Evolutionary conservation across 2,888 invertebrate genomes (phyloP).

Genomic region (Stenichneumon culpator): DNA sequence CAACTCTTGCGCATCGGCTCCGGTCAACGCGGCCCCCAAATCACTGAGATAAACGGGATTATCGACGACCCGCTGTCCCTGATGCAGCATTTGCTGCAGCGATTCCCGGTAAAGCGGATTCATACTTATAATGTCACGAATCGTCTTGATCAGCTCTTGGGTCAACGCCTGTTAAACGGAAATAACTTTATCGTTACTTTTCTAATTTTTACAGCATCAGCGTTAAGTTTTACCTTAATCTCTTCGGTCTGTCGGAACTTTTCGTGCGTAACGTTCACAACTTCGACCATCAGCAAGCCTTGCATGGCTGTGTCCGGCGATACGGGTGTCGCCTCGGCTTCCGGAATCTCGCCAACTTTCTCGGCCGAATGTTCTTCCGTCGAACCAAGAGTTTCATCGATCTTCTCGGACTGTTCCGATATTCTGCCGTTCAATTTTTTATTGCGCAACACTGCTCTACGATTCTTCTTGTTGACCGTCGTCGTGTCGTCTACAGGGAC

Average conservation of each 20-base stretch:
- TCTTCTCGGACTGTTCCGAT: conserved; percentile 58
- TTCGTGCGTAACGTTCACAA: conserved; percentile 96
- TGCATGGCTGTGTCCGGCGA: conserved; percentile 76
- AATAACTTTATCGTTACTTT: too few relatives aligned
- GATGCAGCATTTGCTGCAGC: conserved; percentile 98
- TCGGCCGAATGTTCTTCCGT: conserved; percentile 47
- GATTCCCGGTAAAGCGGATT: conserved; percentile 99
- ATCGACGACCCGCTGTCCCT: conserved; percentile 98
- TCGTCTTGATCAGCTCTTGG: conserved; percentile 98
- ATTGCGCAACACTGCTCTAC: conserved; percentile 76
- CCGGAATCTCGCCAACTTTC: conserved; percentile 58
- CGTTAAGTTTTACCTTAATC: conserved; percentile 89
- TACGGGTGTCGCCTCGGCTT: conserved; percentile 59
- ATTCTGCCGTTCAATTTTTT: conserved; percentile 75
- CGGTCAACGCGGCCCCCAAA: conserved; percentile 97
- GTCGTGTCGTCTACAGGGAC: conserved; percentile 92
- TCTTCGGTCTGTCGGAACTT: conserved; percentile 97
- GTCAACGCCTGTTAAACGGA: conserved; percentile 90
- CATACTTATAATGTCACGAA: conserved; percentile 98
- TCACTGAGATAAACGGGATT: conserved; percentile 99
- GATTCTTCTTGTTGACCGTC: conserved; percentile 84
- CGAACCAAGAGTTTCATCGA: conserved; percentile 69
- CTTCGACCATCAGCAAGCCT: conserved; percentile 95
- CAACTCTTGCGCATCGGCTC: conserved; percentile 95
- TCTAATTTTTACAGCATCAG: too few relatives aligned